A percentile compares a stretch with the other conserved stretches of the same genome.
Conservation (phyloP, 2,797 vertebrate species). For the Labeo calbasu region DNA sequence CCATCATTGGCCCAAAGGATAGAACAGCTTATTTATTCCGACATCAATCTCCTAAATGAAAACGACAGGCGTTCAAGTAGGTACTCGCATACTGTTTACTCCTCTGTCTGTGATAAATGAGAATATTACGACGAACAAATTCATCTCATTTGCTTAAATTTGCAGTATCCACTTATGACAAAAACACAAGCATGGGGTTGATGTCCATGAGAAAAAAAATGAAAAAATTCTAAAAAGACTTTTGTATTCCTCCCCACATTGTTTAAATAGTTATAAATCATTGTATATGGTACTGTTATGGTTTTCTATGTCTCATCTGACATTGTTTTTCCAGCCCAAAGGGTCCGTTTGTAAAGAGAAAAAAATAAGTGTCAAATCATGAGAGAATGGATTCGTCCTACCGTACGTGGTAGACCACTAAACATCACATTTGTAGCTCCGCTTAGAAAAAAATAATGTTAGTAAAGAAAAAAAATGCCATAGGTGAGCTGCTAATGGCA, state of each 20-base stretch:
- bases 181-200: slow-evolving; percentile 62
- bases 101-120: slow-evolving; percentile 25
- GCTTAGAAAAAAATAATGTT: slow-evolving; percentile 48
- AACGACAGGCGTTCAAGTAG: slow-evolving; percentile 22
- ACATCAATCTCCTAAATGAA: slow-evolving; percentile 31
- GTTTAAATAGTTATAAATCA: slow-evolving; percentile 74
- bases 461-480: slow-evolving; percentile 62
- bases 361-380: slow-evolving; percentile 63
- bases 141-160: slow-evolving; percentile 21
- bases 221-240: slow-evolving; percentile 70
- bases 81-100: slow-evolving; percentile 36
- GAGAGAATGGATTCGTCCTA: slow-evolving; percentile 66
- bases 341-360: slow-evolving; percentile 57
- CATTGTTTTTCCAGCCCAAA: slow-evolving; percentile 63
- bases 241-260: slow-evolving; percentile 59
- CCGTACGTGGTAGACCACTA: slow-evolving; percentile 58
- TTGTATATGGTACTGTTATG: slow-evolving; percentile 76
- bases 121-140: slow-evolving; percentile 25
- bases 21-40: slow-evolving; percentile 43
- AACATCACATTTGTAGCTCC: slow-evolving; percentile 65
- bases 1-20: slow-evolving; percentile 45
- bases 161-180: slow-evolving; percentile 49
- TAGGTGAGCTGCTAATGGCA: slow-evolving; percentile 67
- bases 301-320: slow-evolving; percentile 76
- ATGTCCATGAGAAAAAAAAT: slow-evolving; percentile 60